Percentiles rank a stretch among this genome's conserved stretches.
phyloP scores from a whole-genome alignment of 2,113 vertebrate genomes.

The Heteronetta atricapilla region DNA sequence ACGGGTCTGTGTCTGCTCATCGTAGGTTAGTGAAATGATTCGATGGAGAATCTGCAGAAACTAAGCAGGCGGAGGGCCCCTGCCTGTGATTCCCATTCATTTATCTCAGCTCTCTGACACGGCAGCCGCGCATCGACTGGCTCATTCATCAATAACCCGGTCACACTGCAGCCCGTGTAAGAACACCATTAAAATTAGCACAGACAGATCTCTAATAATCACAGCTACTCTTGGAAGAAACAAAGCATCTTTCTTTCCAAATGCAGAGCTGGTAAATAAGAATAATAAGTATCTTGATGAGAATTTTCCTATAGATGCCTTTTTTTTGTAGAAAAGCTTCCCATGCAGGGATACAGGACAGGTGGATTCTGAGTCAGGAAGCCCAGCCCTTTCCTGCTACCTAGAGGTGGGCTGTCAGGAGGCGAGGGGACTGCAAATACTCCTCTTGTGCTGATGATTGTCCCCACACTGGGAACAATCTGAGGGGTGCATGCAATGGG shows the following conservation, averaged over 20 bases:
- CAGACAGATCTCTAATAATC: not conserved
- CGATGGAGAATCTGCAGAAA: not conserved
- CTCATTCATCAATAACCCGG: not conserved
- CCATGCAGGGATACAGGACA: not conserved
- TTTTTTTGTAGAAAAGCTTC: not conserved
- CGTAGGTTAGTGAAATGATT: not conserved
- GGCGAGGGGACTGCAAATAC: not conserved
- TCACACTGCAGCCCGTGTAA: not conserved
- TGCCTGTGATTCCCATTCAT: not conserved
- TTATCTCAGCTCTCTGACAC: not conserved
- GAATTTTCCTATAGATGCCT: not conserved
- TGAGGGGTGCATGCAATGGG: fast-evolving
- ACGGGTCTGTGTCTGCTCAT: not conserved
- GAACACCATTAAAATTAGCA: not conserved
- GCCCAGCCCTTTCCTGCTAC: not conserved
- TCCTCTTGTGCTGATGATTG: not conserved
- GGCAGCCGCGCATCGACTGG: not conserved
- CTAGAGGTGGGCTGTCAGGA: not conserved
- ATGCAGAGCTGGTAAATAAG: not conserved
- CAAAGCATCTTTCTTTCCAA: not conserved
- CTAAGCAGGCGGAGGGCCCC: not conserved
- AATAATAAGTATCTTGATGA: not conserved
- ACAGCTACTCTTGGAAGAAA: not conserved
- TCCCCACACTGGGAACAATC: not conserved
- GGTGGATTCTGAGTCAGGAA: not conserved